Evolutionary conservation across 2,888 invertebrate genomes (phyloP).

Genomic region (Dorcus hopei): DNA sequence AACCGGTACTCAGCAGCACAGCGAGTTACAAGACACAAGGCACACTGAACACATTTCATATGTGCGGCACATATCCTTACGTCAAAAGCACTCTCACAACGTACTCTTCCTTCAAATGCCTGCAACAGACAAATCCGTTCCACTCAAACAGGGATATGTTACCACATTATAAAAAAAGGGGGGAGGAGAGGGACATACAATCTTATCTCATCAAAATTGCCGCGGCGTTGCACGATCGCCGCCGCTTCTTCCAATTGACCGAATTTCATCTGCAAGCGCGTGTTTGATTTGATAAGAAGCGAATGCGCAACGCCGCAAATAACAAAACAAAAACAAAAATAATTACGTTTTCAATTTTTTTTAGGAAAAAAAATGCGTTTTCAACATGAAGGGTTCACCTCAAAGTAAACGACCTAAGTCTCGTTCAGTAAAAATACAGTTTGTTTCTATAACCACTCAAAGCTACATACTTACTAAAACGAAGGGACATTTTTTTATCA

Average conservation of each 20-base stretch:
- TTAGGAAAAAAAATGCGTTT: too few species aligned
- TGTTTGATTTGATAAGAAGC: too few species aligned
- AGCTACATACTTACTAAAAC: too few species aligned
- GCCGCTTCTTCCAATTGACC: not conserved
- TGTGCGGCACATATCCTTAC: slow-evolving; percentile 59
- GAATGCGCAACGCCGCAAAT: too few species aligned
- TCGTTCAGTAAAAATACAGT: too few species aligned
- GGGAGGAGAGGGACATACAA: not conserved
- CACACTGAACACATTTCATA: slow-evolving; percentile 6
- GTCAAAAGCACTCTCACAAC: slow-evolving; percentile 82
- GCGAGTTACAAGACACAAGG: slow-evolving; percentile 24
- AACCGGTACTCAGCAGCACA: slow-evolving; percentile 1
- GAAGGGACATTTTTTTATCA: too few species aligned
- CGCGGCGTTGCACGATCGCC: not conserved
- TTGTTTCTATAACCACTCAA: too few species aligned
- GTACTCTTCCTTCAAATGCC: slow-evolving; percentile 73
- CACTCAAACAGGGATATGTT: slow-evolving; percentile 35
- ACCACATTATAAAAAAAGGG: not conserved
- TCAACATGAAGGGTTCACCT: too few species aligned
- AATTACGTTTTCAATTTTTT: too few species aligned
- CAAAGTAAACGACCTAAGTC: too few species aligned
- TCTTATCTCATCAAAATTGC: not conserved
- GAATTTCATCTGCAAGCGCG: too few species aligned
- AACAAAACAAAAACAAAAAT: too few species aligned
- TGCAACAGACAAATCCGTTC: slow-evolving; percentile 51